These are phyloP conservation scores for Pogona vitticeps DNA, from an alignment of 2,113 vertebrate species.

Conservation along the genomic window DNA sequence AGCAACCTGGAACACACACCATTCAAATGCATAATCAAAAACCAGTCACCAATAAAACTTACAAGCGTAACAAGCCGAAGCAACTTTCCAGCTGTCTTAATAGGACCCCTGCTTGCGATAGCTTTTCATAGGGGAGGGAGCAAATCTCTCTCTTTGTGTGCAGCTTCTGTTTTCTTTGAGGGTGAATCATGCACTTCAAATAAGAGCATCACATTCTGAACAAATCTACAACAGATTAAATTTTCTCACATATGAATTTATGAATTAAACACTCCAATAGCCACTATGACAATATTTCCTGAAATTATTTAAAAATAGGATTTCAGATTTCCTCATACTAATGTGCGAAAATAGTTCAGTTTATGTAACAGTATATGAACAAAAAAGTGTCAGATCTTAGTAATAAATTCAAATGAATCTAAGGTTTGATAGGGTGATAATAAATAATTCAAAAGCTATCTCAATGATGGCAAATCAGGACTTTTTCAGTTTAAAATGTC, in stretches of 20 bases:
- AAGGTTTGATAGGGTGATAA: neutral
- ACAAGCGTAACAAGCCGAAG: slow-evolving; percentile 83
- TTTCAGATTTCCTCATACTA: slow-evolving; percentile 20
- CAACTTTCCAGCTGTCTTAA: slow-evolving; percentile 87
- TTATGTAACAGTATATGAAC: neutral
- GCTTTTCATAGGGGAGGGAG: slow-evolving; percentile 77
- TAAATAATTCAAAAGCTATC: neutral
- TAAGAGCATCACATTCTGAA: slow-evolving; percentile 71
- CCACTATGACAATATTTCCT: slow-evolving; percentile 56
- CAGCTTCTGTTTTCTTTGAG: slow-evolving; percentile 86
- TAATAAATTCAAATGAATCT: neutral
- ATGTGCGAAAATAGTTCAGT: slow-evolving; percentile 25
- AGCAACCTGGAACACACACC: slow-evolving; percentile 77
- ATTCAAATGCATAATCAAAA: slow-evolving; percentile 86
- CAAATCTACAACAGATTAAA: slow-evolving; percentile 55
- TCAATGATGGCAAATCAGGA: neutral
- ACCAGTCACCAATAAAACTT: slow-evolving; percentile 88
- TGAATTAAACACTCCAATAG: slow-evolving; percentile 62
- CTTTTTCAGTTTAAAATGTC: accelerated
- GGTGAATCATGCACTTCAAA: slow-evolving; percentile 82
- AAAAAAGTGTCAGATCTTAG: slow-evolving; percentile 36
- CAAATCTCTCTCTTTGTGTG: slow-evolving; percentile 83
- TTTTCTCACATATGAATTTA: slow-evolving; percentile 55
- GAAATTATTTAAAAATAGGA: slow-evolving; percentile 49
- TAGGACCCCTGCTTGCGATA: slow-evolving; percentile 86